A percentile compares a stretch with the other conserved stretches of the same genome.
These are phyloP conservation scores for Theropithecus gelada DNA, from an alignment of 2,113 vertebrate species.

Conservation along the genomic window DNA sequence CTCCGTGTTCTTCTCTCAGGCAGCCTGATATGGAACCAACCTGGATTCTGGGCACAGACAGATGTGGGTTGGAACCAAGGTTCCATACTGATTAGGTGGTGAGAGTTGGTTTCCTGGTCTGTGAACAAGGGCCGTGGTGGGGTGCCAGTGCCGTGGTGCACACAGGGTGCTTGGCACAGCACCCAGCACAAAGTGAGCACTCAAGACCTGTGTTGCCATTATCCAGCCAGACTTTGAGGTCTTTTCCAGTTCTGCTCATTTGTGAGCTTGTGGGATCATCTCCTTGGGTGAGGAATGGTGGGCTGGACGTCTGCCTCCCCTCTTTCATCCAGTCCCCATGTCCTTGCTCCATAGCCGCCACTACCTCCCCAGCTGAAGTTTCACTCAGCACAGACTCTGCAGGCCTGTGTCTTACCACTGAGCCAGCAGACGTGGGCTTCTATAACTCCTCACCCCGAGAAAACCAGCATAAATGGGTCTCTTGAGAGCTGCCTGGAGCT, in stretches of 20 bases:
- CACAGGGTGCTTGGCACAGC: not conserved
- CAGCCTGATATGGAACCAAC: not conserved
- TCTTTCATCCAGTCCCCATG: not conserved
- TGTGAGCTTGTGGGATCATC: not conserved
- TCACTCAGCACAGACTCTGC: not conserved
- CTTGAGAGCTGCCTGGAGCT: not conserved
- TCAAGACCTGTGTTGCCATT: not conserved
- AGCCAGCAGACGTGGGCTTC: not conserved
- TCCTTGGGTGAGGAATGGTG: not conserved
- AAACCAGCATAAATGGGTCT: not conserved
- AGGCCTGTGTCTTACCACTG: not conserved
- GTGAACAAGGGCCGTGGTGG: not conserved
- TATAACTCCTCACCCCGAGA: not conserved
- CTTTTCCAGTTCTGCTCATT: not conserved
- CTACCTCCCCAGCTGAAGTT: not conserved
- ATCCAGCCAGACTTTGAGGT: not conserved
- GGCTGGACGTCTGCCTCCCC: not conserved
- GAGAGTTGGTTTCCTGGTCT: not conserved
- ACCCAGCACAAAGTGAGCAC: not conserved
- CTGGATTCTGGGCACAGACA: not conserved
- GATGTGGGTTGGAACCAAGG: not conserved
- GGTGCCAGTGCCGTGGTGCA: not conserved
- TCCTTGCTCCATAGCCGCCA: not conserved
- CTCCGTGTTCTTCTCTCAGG: slow-evolving; percentile 24
- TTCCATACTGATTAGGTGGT: not conserved